phyloP scores from a whole-genome alignment of 2,888 invertebrate genomes.

The Drosophila rellima region DNA sequence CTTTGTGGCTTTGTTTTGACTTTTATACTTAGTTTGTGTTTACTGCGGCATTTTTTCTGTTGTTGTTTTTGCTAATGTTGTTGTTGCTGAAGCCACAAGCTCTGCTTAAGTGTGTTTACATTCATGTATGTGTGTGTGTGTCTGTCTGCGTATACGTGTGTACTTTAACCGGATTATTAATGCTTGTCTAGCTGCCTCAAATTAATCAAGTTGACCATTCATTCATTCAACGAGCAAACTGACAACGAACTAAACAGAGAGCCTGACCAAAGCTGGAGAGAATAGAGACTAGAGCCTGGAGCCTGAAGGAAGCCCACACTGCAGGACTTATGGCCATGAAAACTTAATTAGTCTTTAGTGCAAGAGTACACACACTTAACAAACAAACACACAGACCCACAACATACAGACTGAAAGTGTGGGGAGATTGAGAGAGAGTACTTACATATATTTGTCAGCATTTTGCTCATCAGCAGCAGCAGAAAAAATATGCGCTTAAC shows the following conservation, averaged over 20 bases:
- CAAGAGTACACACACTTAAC: conserved; percentile 60
- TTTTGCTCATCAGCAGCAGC: conserved; percentile 24
- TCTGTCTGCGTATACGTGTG: conserved; percentile 31
- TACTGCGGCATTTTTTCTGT: conserved; percentile 62
- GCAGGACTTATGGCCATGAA: conserved; percentile 68
- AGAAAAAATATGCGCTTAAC: conserved; percentile 42
- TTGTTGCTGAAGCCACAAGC: conserved; percentile 70
- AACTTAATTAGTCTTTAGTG: conserved; percentile 81
- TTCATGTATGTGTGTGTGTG: conserved; percentile 32
- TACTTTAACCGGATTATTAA: conserved; percentile 81
- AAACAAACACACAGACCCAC: conserved; percentile 11
- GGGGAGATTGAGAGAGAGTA: background rate
- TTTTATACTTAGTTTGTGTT: conserved; percentile 81
- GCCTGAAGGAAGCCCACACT: conserved; percentile 1
- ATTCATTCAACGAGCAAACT: conserved; percentile 70
- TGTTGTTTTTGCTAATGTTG: conserved; percentile 45
- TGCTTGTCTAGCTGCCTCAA: conserved; percentile 80
- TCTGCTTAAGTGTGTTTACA: conserved; percentile 78
- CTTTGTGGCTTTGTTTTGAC: conserved; percentile 80
- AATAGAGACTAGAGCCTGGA: background rate
- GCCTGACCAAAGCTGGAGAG: conserved; percentile 37
- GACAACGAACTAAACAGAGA: conserved; percentile 48
- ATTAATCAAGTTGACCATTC: conserved; percentile 82
- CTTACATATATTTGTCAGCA: conserved; percentile 14
- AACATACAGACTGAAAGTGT: background rate